phyloP scores from a whole-genome alignment of 2,113 vertebrate species.

The Natator depressus region DNA sequence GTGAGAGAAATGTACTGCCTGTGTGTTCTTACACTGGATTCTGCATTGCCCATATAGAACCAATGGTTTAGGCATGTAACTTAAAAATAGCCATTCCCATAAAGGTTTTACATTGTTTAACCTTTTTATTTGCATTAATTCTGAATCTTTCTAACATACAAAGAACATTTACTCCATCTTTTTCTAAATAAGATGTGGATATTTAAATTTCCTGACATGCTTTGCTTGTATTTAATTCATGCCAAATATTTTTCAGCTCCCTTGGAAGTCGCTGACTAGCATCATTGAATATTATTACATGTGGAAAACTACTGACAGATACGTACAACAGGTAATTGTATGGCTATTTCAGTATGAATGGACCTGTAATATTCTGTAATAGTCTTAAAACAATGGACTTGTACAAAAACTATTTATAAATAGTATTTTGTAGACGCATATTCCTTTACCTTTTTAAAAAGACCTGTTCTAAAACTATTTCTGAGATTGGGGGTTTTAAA shows the following conservation, averaged over 20 bases:
- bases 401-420: background rate
- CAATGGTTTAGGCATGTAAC: background rate
- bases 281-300: conserved; percentile 99
- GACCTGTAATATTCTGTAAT: background rate
- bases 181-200: background rate
- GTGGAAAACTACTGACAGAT: conserved; percentile 99
- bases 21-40: background rate
- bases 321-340: conserved; percentile 94
- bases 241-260: conserved; percentile 85
- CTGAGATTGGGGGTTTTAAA: background rate
- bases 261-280: conserved; percentile 98
- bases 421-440: background rate
- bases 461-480: background rate
- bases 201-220: background rate
- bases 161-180: background rate
- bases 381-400: background rate
- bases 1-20: background rate
- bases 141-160: background rate
- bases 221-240: background rate
- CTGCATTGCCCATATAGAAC: background rate
- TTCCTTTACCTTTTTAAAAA: background rate
- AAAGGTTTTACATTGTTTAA: background rate
- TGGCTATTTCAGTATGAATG: background rate
- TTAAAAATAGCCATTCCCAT: background rate
- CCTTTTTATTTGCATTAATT: background rate